Base-by-base conservation (phyloP, 1,140 invertebrate genomes). In the Epicauta chinensis region DNA sequence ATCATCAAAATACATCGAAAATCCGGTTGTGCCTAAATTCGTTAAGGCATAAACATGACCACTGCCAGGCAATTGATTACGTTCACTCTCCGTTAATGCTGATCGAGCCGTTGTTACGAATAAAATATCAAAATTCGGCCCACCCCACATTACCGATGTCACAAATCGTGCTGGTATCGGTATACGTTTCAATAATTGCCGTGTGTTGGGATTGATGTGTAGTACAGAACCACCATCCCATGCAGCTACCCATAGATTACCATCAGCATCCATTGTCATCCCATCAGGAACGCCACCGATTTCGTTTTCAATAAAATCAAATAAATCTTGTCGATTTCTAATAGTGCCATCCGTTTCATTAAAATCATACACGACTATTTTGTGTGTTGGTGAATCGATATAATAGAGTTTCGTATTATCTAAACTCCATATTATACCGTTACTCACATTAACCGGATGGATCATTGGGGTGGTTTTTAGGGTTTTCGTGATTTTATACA, bases 91-190 rank as follows among this genome's bases (percentile, higher is more conserved):
- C 1, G 70, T 72, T 41, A 79, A 65, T 10, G 59, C 69, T 2
- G 56, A 49, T 41, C 60, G 65, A 0, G 83, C 81, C 0, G 81
- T 81, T 0, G 89, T 92, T 5, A 91, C 86, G 63, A 81, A 92
- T 2, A 93, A 71, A 44, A 81, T 77, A 61, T 89, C 83, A 15
- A 88, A 67, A 62, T 86, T 77, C 1, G 78, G 72, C 3, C 89
- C 90, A 7, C 91, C 91, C 66, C 87, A 94, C 46, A 83, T 81
- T 0, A 79, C 81, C 0, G 89, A 91, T 0, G 90, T 92, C 3
- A 88, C 80, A 63, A 86, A 80, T 43, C 76, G 73, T 1, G 82
- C 81, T 6, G 88, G 88, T 10, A 89, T 74, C 1, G 78, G 53
- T 13, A 64, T 43, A 12, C 62, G 51, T 58, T 64, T 15, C 23